Conservation (phyloP, 2,113 vertebrate species). For the Lophius piscatorius region DNA sequence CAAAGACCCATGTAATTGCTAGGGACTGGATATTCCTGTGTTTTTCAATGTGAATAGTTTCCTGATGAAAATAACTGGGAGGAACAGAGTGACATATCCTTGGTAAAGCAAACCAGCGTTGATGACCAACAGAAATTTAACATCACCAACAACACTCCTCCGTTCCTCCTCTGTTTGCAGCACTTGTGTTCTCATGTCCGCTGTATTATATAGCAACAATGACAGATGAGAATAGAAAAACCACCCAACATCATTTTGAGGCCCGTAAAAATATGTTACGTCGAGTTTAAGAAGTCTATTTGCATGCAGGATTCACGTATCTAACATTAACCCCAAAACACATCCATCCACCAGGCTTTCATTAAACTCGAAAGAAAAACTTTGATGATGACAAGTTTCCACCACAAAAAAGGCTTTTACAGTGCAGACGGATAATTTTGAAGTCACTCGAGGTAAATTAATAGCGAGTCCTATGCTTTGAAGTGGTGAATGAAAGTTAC, state of each 20-base stretch:
- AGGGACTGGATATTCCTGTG: conserved; percentile 54
- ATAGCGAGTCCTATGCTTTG: conserved; percentile 80
- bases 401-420: conserved; percentile 71
- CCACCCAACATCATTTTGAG: conserved; percentile 31
- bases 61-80: conserved; percentile 49
- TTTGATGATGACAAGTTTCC: conserved; percentile 75
- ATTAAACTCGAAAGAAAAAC: conserved; percentile 68
- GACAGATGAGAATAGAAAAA: conserved; percentile 17
- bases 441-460: conserved; percentile 79
- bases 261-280: conserved; percentile 44
- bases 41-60: conserved; percentile 39
- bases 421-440: conserved; percentile 76
- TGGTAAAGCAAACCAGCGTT: conserved; percentile 29
- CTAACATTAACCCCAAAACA: conserved; percentile 37
- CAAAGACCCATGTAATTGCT: conserved; percentile 49
- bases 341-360: conserved; percentile 61
- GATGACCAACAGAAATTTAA: conserved; percentile 51
- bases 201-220: conserved; percentile 20
- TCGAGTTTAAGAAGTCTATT: conserved; percentile 42
- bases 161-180: conserved; percentile 16
- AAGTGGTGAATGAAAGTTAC: conserved; percentile 83
- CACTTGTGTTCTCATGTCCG: too few species aligned
- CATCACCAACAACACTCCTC: conserved; percentile 26
- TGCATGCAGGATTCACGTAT: conserved; percentile 33
- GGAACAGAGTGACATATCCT: conserved; percentile 33